Conservation (phyloP, 2,797 vertebrate genomes). For the Falco novaeseelandiae region DNA sequence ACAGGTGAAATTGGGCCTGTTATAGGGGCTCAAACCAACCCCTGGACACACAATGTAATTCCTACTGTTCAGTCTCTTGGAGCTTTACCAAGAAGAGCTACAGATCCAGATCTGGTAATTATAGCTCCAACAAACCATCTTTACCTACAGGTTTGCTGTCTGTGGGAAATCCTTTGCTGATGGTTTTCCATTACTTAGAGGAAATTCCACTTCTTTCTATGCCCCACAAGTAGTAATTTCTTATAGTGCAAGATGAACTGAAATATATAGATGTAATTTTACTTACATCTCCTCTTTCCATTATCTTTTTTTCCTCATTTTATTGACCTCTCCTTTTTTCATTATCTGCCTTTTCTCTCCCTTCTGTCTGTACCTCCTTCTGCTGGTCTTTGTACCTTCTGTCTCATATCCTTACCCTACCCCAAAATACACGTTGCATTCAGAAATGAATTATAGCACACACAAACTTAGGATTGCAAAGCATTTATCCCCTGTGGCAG, state of each 20-base stretch:
- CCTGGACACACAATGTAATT: constrained; percentile 74
- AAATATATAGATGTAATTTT: background rate
- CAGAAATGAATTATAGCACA: accelerated
- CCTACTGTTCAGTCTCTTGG: constrained; percentile 83
- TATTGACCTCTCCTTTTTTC: background rate
- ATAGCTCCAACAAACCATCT: background rate
- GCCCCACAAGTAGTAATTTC: background rate
- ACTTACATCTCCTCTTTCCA: background rate
- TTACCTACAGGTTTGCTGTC: background rate
- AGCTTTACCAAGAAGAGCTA: constrained; percentile 66
- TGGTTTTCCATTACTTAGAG: background rate
- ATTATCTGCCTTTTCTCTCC: background rate
- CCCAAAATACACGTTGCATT: background rate
- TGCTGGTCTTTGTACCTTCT: background rate
- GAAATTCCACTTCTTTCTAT: background rate
- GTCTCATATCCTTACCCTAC: background rate
- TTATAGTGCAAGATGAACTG: background rate
- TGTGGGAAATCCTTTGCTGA: background rate
- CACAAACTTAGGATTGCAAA: background rate
- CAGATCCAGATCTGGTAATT: constrained; percentile 81
- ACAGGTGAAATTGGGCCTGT: constrained; percentile 82
- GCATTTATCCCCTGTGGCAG: background rate
- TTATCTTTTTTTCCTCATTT: background rate
- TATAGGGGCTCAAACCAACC: constrained; percentile 81
- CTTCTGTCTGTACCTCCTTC: background rate